phyloP scores from a whole-genome alignment of 2,113 vertebrate species.

The Brienomyrus brachyistius region DNA sequence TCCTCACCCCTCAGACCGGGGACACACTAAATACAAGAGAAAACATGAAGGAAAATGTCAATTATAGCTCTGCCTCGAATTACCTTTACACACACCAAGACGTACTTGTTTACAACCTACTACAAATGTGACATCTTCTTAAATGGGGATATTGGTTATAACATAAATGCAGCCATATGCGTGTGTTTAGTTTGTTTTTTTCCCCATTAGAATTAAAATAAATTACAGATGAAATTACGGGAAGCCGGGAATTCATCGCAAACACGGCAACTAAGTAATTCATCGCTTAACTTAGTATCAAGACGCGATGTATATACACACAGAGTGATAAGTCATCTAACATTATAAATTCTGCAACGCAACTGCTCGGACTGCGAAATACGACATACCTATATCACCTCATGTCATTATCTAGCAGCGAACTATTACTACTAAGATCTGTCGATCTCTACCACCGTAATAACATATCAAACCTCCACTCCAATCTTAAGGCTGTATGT shows the following conservation, averaged over 20 bases:
- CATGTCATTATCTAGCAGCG: not conserved
- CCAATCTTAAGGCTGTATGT: not conserved
- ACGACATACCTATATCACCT: not conserved
- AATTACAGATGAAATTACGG: not conserved
- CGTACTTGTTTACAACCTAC: not conserved
- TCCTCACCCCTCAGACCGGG: not conserved
- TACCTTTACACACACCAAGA: not conserved
- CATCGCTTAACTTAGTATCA: not conserved
- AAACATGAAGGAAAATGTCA: not conserved
- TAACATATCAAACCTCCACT: not conserved
- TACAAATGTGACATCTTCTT: not conserved
- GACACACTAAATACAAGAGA: not conserved
- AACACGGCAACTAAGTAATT: not conserved
- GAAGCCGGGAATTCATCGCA: not conserved
- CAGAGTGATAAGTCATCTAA: not conserved
- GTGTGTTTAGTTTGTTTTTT: not conserved
- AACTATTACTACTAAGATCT: not conserved
- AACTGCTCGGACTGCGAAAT: not conserved
- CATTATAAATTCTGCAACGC: not conserved
- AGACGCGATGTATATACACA: not conserved
- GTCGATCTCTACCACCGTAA: not conserved
- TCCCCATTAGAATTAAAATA: not conserved
- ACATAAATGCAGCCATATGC: not conserved
- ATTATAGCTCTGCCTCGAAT: not conserved
- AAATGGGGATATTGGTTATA: not conserved